These are phyloP conservation scores for Marronus borbonicus DNA, from an alignment of 2,888 invertebrate species.

Conservation along the genomic window DNA sequence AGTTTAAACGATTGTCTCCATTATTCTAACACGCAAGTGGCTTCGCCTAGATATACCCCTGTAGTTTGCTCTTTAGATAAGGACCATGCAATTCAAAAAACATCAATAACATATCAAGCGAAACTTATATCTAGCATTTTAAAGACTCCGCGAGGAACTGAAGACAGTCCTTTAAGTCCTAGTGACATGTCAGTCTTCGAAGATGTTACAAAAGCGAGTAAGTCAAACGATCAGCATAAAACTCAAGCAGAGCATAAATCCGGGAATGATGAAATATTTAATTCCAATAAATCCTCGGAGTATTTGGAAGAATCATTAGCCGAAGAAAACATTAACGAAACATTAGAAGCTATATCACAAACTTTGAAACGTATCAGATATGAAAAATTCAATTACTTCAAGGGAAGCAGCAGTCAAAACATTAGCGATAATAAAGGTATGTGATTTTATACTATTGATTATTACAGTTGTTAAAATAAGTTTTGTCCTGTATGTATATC, in stretches of 20 bases:
- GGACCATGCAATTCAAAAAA: not conserved
- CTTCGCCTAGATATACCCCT: not conserved
- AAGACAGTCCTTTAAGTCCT: not conserved
- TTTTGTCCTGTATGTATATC: too few species aligned
- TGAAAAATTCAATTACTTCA: slow-evolving; percentile 28
- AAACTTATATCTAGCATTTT: slow-evolving; percentile 24
- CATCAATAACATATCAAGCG: not conserved
- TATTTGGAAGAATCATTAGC: not conserved
- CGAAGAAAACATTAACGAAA: slow-evolving; percentile 8
- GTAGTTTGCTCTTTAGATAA: not conserved
- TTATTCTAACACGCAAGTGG: not conserved
- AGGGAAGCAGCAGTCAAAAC: not conserved
- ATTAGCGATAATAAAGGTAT: not conserved
- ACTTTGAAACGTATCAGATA: slow-evolving; percentile 29
- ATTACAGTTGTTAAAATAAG: too few species aligned
- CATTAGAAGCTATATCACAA: slow-evolving; percentile 18
- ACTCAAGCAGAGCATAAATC: not conserved
- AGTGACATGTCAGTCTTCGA: not conserved
- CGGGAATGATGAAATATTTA: not conserved
- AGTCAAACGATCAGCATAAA: not conserved
- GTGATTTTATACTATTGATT: not conserved
- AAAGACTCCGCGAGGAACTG: not conserved
- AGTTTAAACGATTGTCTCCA: not conserved
- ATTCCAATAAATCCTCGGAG: not conserved
- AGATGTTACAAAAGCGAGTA: not conserved